Evolutionary conservation across 2,888 invertebrate species (phyloP).

Genomic region (Andricus quercusramuli): DNA sequence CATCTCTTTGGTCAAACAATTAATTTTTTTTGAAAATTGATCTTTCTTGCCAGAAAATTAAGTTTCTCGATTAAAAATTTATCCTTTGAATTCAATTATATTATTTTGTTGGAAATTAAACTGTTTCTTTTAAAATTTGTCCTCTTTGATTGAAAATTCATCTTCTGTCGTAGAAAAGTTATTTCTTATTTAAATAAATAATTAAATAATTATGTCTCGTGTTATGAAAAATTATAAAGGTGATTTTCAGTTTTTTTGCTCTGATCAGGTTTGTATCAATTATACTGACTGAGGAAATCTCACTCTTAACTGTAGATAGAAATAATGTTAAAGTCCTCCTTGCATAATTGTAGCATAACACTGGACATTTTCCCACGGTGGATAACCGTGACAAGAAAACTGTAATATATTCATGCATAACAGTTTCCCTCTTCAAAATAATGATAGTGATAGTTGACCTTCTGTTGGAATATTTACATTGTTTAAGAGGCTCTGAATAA

Average conservation of each 20-base stretch:
- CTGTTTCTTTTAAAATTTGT: too few species aligned
- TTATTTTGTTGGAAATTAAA: too few species aligned
- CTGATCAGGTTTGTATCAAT: not conserved
- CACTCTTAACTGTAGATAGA: not conserved
- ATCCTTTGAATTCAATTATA: too few species aligned
- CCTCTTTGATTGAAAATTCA: too few species aligned
- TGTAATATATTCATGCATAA: constrained; percentile 3
- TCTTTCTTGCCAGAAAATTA: too few species aligned
- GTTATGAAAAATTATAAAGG: not conserved
- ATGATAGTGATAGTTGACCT: constrained; percentile 21
- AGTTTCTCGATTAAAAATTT: too few species aligned
- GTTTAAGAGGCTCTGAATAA: not conserved
- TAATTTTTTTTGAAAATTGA: too few species aligned
- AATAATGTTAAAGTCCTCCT: constrained; percentile 36
- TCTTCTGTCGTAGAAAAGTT: too few species aligned
- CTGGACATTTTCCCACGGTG: constrained; percentile 56
- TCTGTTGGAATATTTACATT: not conserved
- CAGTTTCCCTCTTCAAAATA: constrained; percentile 21
- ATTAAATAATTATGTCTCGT: not conserved
- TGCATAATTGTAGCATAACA: constrained; percentile 54
- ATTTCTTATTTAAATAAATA: too few species aligned
- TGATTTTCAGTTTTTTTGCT: not conserved
- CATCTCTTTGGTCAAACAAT: too few species aligned
- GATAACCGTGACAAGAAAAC: constrained; percentile 44
- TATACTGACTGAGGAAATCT: constrained; percentile 32